Base-by-base conservation (phyloP, 2,888 invertebrate genomes). In the Linhomoeus sp. region DNA sequence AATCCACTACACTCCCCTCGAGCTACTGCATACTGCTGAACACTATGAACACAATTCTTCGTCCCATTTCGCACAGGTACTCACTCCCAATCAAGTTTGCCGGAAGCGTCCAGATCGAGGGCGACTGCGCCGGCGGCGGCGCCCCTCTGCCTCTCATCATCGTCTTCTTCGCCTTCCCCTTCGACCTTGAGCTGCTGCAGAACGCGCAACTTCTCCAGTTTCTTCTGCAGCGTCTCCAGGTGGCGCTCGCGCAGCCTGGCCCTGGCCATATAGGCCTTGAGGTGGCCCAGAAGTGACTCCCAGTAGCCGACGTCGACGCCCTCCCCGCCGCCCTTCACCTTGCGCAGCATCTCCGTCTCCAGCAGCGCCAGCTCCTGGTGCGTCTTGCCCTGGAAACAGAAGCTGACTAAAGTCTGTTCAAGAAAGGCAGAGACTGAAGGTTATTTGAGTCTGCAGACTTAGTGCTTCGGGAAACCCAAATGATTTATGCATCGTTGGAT, bases 231-330 rank as follows among this genome's bases (percentile, higher is more conserved):
- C 67, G 84, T 84, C 53, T 79, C 78, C 68, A 88, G 84, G 70
- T 97, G 94, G 0, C 84, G 74, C 68, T 94, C 92, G 46, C 85
- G 73, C 15, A 97, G 73, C 33, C 92, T 74, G 1, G 88, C 86
- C 58, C 87, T 75, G 0, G 90, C 84, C 79, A 85, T 85, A 67
- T 88, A 46, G 14, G 66, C 67, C 47, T 86, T 87, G 14, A 97
- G 72, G 66, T 90, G 87, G n/a, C 84, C 84, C 35, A 90, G 72
- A 53, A 97, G 70, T 43, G 85, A 84, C 71, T 97, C 94, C 94
- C 94, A 97, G 69, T 92, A 97, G 41, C 86, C 66, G 52, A 92
- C 80, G 70, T 94, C 94, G 41, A 90, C 79, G 19, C 87, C 88
- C 68, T 84, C 87, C 41, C 77, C 77, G 52, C 80, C 77, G 1